Percentiles rank a stretch among this genome's conserved stretches.
These are phyloP conservation scores for Odontomyia ornata DNA, from an alignment of 2,888 invertebrate genomes.

Conservation along the genomic window DNA sequence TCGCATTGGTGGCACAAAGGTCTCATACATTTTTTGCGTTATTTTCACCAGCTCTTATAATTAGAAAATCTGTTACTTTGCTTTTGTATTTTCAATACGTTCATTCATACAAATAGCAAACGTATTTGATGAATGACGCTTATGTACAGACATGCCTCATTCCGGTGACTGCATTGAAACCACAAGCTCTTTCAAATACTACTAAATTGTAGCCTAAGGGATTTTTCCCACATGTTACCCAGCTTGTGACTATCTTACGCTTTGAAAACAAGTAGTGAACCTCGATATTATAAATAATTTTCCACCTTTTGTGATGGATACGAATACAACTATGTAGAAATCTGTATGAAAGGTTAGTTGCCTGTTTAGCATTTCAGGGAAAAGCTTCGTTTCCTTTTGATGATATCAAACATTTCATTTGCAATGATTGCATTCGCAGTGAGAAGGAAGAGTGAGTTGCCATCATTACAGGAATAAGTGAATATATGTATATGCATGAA, in stretches of 20 bases:
- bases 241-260: too few species aligned
- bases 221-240: too few species aligned
- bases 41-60: too few species aligned
- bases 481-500: too few species aligned
- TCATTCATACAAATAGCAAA: too few species aligned
- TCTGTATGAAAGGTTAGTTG: conserved; percentile 26
- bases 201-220: conserved; percentile 34
- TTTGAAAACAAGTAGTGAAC: background rate
- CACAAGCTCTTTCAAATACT: conserved; percentile 19
- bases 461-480: background rate
- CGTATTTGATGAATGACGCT: too few species aligned
- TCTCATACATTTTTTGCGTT: too few species aligned
- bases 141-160: too few species aligned
- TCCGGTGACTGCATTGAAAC: too few species aligned
- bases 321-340: background rate
- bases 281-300: conserved; percentile 16
- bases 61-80: too few species aligned
- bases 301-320: background rate
- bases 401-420: conserved; percentile 40
- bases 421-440: conserved; percentile 36
- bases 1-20: too few species aligned
- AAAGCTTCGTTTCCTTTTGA: conserved; percentile 32
- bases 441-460: background rate
- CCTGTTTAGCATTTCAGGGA: conserved; percentile 33
- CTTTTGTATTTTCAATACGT: too few species aligned